phyloP scores from a whole-genome alignment of 2,888 invertebrate genomes.

The Penaeus monodon region DNA sequence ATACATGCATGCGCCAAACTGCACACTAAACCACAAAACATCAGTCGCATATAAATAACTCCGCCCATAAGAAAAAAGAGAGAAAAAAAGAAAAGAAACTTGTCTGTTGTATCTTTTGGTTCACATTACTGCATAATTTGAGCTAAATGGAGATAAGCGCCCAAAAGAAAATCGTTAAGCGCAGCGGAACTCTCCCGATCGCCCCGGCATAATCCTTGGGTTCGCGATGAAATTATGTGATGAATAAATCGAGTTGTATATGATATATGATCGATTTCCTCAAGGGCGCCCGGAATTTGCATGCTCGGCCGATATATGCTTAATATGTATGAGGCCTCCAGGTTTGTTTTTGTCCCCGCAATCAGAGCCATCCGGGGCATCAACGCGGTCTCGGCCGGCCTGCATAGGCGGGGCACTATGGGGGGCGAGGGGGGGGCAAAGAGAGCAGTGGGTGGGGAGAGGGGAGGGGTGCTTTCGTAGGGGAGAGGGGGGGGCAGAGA shows the following conservation, averaged over 20 bases:
- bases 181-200: slow-evolving; percentile 13
- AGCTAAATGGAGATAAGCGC: background rate
- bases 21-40: slow-evolving; percentile 1
- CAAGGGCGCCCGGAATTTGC: slow-evolving; percentile 6
- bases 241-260: slow-evolving; percentile 21
- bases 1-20: background rate
- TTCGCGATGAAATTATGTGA: slow-evolving; percentile 21
- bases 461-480: background rate
- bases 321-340: slow-evolving; percentile 6
- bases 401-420: background rate
- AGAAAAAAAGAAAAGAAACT: no score
- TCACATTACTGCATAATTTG: no score
- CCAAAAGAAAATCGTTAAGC: slow-evolving; percentile 33
- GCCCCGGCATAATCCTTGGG: slow-evolving; percentile 30
- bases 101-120: no score
- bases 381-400: no score
- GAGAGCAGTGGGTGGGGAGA: background rate
- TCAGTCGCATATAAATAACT: no score
- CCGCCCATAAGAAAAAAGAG: no score
- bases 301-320: slow-evolving; percentile 5
- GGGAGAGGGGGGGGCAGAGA: background rate
- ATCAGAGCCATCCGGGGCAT: no score
- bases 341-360: background rate
- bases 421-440: background rate
- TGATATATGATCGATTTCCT: slow-evolving; percentile 31